Evolutionary conservation across 1,140 invertebrate genomes (phyloP).

Genomic region (Paracyclopina nana): DNA sequence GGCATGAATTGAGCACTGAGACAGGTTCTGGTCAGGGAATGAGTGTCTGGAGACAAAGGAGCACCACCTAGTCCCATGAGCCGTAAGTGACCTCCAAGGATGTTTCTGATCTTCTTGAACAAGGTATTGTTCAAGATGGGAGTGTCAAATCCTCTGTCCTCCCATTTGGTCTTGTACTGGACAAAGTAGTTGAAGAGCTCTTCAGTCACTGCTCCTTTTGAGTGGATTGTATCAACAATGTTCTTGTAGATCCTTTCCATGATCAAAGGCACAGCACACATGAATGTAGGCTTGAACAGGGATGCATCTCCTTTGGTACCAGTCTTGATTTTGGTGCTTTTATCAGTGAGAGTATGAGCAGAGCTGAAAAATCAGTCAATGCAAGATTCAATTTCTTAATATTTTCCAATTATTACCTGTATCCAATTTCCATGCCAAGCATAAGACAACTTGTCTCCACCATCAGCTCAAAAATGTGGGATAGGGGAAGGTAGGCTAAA

Average conservation of each 20-base stretch:
- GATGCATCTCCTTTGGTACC: constrained; percentile 34
- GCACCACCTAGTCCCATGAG: constrained; percentile 82
- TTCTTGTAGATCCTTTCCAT: constrained; percentile 61
- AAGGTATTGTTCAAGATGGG: constrained; percentile 51
- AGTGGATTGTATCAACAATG: constrained; percentile 70
- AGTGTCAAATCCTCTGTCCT: constrained; percentile 58
- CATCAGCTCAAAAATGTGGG: constrained; percentile 39
- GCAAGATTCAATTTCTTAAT: too few species aligned
- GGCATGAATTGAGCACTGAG: constrained; percentile 38
- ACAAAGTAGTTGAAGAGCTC: constrained; percentile 77
- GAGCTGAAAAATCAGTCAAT: too few species aligned
- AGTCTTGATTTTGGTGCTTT: constrained; percentile 31
- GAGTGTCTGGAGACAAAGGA: constrained; percentile 78
- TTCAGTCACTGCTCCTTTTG: constrained; percentile 45
- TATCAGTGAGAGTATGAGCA: constrained; percentile 35
- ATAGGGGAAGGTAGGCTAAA: constrained; percentile 38
- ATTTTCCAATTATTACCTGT: too few species aligned
- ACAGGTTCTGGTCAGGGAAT: constrained; percentile 78
- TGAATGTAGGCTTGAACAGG: constrained; percentile 34
- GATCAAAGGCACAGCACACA: constrained; percentile 33
- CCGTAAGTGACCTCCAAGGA: constrained; percentile 67
- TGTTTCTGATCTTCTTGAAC: constrained; percentile 49
- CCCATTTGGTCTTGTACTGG: constrained; percentile 69
- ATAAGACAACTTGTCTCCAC: constrained; percentile 27
- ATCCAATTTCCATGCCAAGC: constrained; percentile 32